phyloP scores from a whole-genome alignment of 2,113 vertebrate genomes.

The Stegastes partitus region DNA sequence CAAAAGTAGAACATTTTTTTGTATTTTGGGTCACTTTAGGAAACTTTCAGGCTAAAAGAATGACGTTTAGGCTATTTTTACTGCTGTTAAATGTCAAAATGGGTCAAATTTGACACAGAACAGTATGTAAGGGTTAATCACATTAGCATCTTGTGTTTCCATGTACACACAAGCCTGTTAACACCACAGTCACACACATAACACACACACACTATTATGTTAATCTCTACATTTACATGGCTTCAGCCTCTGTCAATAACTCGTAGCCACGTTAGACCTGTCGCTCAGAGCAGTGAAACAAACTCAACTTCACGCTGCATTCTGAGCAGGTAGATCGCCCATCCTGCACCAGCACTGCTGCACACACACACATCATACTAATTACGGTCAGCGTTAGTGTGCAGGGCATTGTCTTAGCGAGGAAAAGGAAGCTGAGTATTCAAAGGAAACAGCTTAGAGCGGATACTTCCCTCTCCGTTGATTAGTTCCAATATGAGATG shows the following conservation, averaged over 20 bases:
- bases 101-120: too few relatives aligned
- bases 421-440: constrained; percentile 35
- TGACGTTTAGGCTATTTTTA: too few relatives aligned
- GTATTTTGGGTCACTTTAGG: too few relatives aligned
- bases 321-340: neutral
- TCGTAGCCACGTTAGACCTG: neutral
- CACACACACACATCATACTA: neutral
- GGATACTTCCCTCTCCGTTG: constrained; percentile 21
- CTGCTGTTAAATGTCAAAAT: too few relatives aligned
- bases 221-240: neutral
- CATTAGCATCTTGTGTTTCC: neutral
- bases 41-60: too few relatives aligned
- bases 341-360: neutral
- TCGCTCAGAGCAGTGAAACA: neutral
- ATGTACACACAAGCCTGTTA: neutral
- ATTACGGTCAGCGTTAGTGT: neutral
- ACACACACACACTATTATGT: neutral
- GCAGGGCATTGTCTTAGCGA: constrained; percentile 35
- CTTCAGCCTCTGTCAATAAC: neutral
- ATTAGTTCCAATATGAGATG: neutral
- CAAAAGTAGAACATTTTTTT: too few relatives aligned
- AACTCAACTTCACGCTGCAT: neutral
- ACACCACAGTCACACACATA: neutral
- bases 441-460: constrained; percentile 10
- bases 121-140: too few relatives aligned